Base-by-base conservation (phyloP, 2,113 vertebrate genomes). In the Dasyornis broadbenti region DNA sequence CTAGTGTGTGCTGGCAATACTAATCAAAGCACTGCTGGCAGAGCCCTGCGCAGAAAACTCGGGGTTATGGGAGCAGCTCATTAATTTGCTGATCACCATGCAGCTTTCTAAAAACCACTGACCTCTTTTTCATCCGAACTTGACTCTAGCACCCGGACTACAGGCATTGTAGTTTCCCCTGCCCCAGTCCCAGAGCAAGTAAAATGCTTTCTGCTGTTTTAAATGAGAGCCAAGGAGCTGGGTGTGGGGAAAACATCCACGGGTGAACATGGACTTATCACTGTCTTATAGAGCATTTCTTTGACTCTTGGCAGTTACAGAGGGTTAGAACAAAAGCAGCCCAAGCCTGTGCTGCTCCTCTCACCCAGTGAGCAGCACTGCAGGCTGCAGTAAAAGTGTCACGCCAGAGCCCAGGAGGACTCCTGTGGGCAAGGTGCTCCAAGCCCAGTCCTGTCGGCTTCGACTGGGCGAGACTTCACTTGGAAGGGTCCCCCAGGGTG, bases 171-270 rank as follows among this genome's bases (percentile, higher is more conserved):
- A 0, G 35, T 30, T 69, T n/a, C 39, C 26, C 23, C 54, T 45
- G 70, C 31, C 27, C 8, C 4, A 2, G 13, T n/a, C 21, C 50
- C 21, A 9, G 0, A 13, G 31, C 15, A 6, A 49, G 27, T 6
- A 0, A 77, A 42, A 56, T 7, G 14, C 8, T 85, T 81, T 69
- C 37, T 82, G 54, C 42, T 86, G 80, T 6, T 37, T 2, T 5
- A 27, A 24, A 49, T 11, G 5, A 39, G 59, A 86, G 53, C 15
- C 24, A 13, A 22, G 50, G n/a, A 33, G 71, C 61, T 70, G 22
- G 27, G 3, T 59, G 33, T 31, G 53, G 53, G 47, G n/a, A 30
- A 28, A 61, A 24, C 11, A 5, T 4, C 20, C 5, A 2, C 0
- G 1, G 60, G 28, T 14, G 10, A 73, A 39, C 19, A 3, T 2